Conservation (phyloP, 1,140 invertebrate genomes). For the Drosophila sechellia region DNA sequence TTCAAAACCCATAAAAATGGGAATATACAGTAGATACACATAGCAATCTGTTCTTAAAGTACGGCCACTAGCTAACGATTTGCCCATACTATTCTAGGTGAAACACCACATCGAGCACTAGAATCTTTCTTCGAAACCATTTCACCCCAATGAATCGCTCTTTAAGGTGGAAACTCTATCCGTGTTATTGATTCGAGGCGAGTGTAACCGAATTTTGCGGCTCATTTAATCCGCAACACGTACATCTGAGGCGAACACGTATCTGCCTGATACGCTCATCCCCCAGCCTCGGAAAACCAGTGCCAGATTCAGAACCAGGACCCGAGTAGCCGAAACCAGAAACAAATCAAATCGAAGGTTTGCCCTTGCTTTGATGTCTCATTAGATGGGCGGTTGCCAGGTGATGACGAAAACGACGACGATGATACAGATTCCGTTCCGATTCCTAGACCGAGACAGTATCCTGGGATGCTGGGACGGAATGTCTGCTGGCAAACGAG, state of each 20-base stretch:
- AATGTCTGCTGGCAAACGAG: conserved; percentile 27
- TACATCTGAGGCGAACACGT: conserved; percentile 39
- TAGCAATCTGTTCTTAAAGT: too few relatives aligned
- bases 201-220: conserved; percentile 53
- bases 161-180: conserved; percentile 42
- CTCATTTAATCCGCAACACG: conserved; percentile 66
- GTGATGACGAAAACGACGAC: conserved; percentile 48
- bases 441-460: conserved; percentile 15
- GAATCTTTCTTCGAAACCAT: not conserved
- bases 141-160: conserved; percentile 10
- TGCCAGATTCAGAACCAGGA: not conserved
- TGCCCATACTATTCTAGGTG: not conserved
- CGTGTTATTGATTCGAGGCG: conserved; percentile 58
- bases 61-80: too few relatives aligned
- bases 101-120: not conserved
- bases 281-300: conserved; percentile 33
- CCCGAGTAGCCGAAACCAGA: conserved; percentile 47
- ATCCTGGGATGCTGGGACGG: not conserved
- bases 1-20: not conserved
- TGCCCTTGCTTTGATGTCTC: conserved; percentile 71
- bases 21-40: too few relatives aligned
- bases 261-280: conserved; percentile 36
- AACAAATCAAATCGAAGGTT: conserved; percentile 66
- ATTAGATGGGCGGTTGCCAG: conserved; percentile 76
- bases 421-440: conserved; percentile 1